phyloP scores from a whole-genome alignment of 2,113 vertebrate genomes.

The Sula dactylatra region DNA sequence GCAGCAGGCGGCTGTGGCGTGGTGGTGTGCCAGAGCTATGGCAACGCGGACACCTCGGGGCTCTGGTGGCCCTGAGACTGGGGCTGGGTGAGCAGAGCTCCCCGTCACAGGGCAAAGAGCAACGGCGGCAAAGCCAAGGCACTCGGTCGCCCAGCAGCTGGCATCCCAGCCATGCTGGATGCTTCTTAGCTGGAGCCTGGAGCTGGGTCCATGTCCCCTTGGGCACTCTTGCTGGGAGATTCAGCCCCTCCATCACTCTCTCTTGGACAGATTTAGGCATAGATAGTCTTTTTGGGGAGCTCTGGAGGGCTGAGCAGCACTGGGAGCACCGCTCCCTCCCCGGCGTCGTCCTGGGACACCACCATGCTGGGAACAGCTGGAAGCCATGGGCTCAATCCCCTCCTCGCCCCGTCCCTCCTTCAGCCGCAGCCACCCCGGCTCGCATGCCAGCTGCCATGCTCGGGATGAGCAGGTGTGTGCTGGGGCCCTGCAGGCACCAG shows the following conservation, averaged over 20 bases:
- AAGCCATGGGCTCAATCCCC: fast-evolving
- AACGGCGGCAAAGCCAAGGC: neutral
- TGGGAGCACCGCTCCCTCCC: neutral
- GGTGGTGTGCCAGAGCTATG: neutral
- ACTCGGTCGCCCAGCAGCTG: fast-evolving
- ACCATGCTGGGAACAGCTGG: neutral
- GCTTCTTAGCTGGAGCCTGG: neutral
- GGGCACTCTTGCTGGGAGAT: neutral
- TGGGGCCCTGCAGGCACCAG: neutral
- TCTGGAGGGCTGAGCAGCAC: neutral
- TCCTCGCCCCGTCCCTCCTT: neutral
- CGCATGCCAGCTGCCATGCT: fast-evolving
- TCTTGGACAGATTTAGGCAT: neutral
- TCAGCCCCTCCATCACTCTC: neutral
- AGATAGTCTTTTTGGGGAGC: neutral
- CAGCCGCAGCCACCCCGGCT: fast-evolving
- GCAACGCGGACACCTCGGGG: neutral
- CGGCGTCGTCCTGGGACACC: neutral
- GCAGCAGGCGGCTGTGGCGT: neutral
- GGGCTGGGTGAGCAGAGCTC: neutral
- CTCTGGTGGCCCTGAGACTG: neutral
- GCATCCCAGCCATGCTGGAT: fast-evolving
- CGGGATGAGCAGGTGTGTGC: neutral
- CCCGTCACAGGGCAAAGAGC: neutral
- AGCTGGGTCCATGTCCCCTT: neutral